Base-by-base conservation (phyloP, 1,140 invertebrate genomes). In the Sinonovacula constricta region DNA sequence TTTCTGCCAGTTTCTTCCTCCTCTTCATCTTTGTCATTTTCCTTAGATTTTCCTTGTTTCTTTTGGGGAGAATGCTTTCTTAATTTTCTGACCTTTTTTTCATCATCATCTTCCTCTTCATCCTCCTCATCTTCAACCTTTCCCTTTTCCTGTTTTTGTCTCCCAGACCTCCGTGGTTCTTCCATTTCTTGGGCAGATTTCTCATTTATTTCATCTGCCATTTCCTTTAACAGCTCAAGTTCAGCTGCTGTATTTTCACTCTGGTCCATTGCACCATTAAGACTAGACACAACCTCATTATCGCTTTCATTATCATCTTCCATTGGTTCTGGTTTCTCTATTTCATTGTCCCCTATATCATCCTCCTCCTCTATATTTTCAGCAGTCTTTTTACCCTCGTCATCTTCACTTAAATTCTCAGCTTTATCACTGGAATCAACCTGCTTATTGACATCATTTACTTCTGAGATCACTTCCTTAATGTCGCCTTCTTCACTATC, bases 151-250 rank as follows among this genome's bases (percentile, higher is more conserved):
- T 15, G 10, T 63, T 69, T 49, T 28, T 59, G 39, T 59, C 26
- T 72, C 53, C 26, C n/a, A 28, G 59, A 71, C 26, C 36, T 80
- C 51, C 45, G 34, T 65, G 63, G 67, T 54, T 53, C 59, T 15
- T 51, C 70, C 28, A 75, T 60, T 15, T 82, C 62, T 22, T 56
- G 39, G 14, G 62, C 82, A 74, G 60, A 39, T 62, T 84, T 88
- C 72, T 87, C 90, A 79, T 80, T 79, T 67, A 88, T 84, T 66
- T 88, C 91, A 88, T 85, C 84, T 57, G 84, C 82, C 84, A 91
- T 85, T 85, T 91, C 81, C 53, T 86, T 82, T n/a, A 87, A 62
- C 24, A 85, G 86, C 81, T 84, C 83, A 18, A 85, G 69, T 31
- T 87, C 81, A 26, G 84, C 86, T 56, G 81, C 81, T 22, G 80